phyloP scores from a whole-genome alignment of 2,888 invertebrate genomes.

The Muschampia plurimacula region DNA sequence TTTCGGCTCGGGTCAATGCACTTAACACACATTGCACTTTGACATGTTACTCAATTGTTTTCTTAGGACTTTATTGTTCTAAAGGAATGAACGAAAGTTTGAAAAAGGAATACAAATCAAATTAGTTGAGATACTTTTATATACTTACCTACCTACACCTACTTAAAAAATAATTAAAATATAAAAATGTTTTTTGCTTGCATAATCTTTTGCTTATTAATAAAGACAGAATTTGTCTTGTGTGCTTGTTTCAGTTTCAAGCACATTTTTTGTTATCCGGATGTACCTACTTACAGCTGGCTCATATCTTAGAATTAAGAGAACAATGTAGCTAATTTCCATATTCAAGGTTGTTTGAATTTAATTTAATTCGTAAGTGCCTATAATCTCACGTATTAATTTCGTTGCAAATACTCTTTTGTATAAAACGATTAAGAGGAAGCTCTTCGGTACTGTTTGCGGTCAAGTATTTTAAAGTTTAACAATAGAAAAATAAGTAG shows the following conservation, averaged over 20 bases:
- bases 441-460: neutral
- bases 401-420: neutral
- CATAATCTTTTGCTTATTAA: neutral
- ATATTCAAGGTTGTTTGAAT: constrained; percentile 13
- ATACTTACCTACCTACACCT: too few species aligned
- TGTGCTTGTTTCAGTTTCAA: neutral
- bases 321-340: constrained; percentile 16
- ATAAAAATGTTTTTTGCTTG: neutral
- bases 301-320: constrained; percentile 14
- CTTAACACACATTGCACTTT: constrained; percentile 72
- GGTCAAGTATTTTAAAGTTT: neutral
- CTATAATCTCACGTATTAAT: neutral
- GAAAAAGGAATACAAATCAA: neutral
- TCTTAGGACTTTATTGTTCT: constrained; percentile 28
- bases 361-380: neutral
- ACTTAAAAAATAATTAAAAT: neutral
- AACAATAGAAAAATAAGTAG: too few species aligned
- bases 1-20: constrained; percentile 70
- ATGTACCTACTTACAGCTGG: neutral
- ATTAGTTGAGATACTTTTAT: neutral
- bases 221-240: neutral
- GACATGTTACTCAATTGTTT: constrained; percentile 63
- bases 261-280: neutral
- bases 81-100: constrained; percentile 18
- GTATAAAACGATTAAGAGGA: too few species aligned